Conservation (phyloP, 2,113 vertebrate genomes). For the Uria lomvia region DNA sequence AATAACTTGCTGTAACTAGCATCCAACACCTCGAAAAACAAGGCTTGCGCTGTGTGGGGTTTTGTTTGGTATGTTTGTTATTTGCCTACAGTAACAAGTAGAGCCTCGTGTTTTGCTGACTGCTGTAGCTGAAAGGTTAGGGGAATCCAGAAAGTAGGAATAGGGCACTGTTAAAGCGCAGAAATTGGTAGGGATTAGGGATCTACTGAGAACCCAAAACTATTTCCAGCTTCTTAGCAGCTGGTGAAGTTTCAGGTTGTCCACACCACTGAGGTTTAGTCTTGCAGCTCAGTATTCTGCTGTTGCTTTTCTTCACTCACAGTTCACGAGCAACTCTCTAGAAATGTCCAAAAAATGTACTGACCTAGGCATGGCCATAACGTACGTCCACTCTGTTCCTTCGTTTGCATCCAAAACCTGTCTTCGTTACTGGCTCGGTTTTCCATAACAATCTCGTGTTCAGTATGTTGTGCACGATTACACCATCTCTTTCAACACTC, state of each 20-base stretch:
- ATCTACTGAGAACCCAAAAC: not conserved
- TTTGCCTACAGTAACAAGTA: not conserved
- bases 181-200: not conserved
- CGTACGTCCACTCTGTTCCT: not conserved
- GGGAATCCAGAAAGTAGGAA: not conserved
- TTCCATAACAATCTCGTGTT: not conserved
- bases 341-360: not conserved
- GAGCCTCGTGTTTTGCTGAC: not conserved
- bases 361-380: not conserved
- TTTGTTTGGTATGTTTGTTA: not conserved
- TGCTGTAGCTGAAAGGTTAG: not conserved
- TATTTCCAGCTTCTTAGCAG: not conserved
- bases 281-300: not conserved
- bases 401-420: not conserved
- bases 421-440: not conserved
- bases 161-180: not conserved
- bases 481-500: not conserved
- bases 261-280: not conserved
- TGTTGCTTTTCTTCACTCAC: not conserved
- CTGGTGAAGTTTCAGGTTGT: not conserved
- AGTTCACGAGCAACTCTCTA: not conserved
- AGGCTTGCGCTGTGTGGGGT: not conserved
- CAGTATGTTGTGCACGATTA: not conserved
- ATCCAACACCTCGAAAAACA: fast-evolving
- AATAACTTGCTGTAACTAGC: not conserved